Base-by-base conservation (phyloP, 2,113 vertebrate genomes). In the Nesogale talazaci region DNA sequence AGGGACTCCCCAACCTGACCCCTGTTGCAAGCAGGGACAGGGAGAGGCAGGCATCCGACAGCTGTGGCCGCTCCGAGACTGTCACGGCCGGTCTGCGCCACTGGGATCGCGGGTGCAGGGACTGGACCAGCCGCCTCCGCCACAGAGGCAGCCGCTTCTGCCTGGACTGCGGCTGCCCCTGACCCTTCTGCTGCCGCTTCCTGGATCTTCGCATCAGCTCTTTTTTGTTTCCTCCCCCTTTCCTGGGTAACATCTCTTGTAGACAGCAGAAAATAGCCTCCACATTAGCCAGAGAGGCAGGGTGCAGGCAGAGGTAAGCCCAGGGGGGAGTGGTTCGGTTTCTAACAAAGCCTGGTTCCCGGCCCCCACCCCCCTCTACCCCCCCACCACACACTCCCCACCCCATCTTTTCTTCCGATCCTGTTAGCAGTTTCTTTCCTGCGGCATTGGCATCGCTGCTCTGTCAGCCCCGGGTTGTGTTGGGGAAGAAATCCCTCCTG, bases 391-490 rank as follows among this genome's bases (percentile, higher is more conserved):
- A n/a, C n/a, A n/a, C n/a, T n/a, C n/a, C 86, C 83, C 56, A 11
- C 94, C 76, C 59, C n/a, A 69, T 65, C 93, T 67, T 17, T 76
- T 57, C 82, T 75, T 86, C 56, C 0, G 88, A 65, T 92, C 94
- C 1, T 80, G 76, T 78, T 79, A 78, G 92, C 89, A 42, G 83
- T 79, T 88, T 82, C 70, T 77, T 89, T 85, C 93, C 1, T 1
- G 86, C 81, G 0, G 83, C 59, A 65, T 94, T 86, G 11, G n/a
- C n/a, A n/a, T n/a, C n/a, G n/a, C 2, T 31, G 95, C 95, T 96
- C 95, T 95, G 95, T 95, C 96, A 88, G 82, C 92, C 92, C 34
- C n/a, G n/a, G n/a, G n/a, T n/a, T 38, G 84, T 74, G 84, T 87
- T 72, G 94, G 82, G 91, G 85, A 89, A 77, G 17, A 85, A 95